A percentile compares a stretch with the other conserved stretches of the same genome.
phyloP scores from a whole-genome alignment of 2,888 invertebrate species.

The Platycheirus albimanus region DNA sequence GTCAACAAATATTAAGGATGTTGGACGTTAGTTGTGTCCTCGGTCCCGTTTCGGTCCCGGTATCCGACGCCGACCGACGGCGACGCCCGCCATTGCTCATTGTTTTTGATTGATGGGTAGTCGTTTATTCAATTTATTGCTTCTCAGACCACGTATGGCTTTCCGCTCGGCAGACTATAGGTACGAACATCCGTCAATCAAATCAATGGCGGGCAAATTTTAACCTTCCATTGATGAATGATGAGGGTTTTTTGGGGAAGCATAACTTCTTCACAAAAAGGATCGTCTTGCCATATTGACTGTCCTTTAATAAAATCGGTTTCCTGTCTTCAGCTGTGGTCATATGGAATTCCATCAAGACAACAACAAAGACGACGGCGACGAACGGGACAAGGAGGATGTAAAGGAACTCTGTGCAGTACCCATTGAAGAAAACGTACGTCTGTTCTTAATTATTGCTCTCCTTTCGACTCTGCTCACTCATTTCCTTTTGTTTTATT shows the following conservation, averaged over 20 bases:
- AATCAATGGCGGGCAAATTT: conserved; percentile 45
- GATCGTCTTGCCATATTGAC: conserved; percentile 45
- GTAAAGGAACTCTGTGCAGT: too few species aligned
- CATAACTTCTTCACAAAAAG: conserved; percentile 42
- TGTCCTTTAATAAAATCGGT: conserved; percentile 61
- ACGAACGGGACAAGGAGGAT: conserved; percentile 6
- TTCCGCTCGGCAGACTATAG: conserved; percentile 19
- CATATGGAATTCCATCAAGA: neutral
- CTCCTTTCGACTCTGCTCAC: conserved; percentile 36
- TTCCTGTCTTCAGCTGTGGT: conserved; percentile 11
- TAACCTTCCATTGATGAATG: conserved; percentile 58
- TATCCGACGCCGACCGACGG: too few species aligned
- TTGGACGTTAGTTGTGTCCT: conserved; percentile 5
- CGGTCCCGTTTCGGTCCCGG: too few species aligned
- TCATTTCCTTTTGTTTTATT: conserved; percentile 56
- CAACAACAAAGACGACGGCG: neutral
- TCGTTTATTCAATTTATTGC: conserved; percentile 65
- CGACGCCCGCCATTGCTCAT: conserved; percentile 18
- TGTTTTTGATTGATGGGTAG: conserved; percentile 61
- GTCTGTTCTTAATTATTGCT: conserved; percentile 58
- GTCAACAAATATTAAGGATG: conserved; percentile 44
- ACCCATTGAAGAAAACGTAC: conserved; percentile 25
- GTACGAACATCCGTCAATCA: conserved; percentile 48
- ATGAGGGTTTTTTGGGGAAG: conserved; percentile 44
- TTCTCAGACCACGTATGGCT: conserved; percentile 56